These are phyloP conservation scores for Callithrix jacchus DNA, from an alignment of 2,113 vertebrate genomes.

Conservation along the genomic window DNA sequence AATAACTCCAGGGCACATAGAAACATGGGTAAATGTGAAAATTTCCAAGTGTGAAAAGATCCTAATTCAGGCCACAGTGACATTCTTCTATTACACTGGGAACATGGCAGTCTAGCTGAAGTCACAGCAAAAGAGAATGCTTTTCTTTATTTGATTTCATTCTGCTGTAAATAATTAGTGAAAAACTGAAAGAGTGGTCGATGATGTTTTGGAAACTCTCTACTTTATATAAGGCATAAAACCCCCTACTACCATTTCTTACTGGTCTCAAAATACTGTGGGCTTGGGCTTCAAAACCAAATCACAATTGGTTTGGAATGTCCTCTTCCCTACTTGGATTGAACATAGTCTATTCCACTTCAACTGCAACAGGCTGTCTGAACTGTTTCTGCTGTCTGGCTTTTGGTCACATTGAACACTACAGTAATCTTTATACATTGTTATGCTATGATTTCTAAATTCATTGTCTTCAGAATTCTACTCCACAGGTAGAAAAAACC, in stretches of 20 bases:
- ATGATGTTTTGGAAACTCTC: slow-evolving; percentile 2
- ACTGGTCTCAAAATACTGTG: neutral
- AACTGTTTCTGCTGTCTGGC: neutral
- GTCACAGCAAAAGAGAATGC: neutral
- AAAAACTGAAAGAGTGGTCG: neutral
- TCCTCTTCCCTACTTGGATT: neutral
- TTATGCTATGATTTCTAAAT: neutral
- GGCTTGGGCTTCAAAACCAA: neutral
- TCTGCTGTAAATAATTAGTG: neutral
- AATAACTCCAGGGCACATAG: neutral
- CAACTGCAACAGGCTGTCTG: neutral
- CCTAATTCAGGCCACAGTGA: neutral
- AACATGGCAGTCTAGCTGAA: neutral
- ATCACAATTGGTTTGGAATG: no score
- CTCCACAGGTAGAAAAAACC: neutral
- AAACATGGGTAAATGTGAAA: neutral
- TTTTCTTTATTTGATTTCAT: neutral
- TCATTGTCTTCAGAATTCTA: neutral
- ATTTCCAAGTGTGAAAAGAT: neutral
- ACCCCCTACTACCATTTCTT: neutral
- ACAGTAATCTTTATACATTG: neutral
- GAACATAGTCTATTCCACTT: neutral
- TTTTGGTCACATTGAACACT: neutral
- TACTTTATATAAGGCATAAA: neutral
- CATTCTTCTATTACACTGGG: neutral